phyloP scores from a whole-genome alignment of 1,140 invertebrate species.

The Euschistus heros region DNA sequence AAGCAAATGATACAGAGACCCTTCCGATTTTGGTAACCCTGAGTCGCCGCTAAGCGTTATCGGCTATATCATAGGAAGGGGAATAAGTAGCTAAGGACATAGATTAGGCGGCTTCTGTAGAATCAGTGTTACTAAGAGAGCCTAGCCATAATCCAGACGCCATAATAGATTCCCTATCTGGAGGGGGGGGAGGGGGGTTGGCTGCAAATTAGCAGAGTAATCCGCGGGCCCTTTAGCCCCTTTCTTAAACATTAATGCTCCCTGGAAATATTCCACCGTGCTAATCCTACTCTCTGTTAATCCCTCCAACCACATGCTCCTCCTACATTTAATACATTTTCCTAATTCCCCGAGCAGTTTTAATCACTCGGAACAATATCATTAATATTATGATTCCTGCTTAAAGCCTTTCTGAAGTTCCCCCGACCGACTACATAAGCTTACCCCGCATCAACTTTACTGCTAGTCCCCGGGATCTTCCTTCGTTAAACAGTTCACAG shows the following conservation, averaged over 20 bases:
- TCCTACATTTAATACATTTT: conserved; percentile 3
- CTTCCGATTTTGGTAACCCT: no score
- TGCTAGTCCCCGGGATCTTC: not conserved
- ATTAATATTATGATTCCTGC: conserved; percentile 5
- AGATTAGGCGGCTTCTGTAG: not conserved
- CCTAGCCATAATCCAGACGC: not conserved
- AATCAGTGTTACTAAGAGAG: no score
- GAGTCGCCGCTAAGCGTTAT: no score
- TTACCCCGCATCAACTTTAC: not conserved
- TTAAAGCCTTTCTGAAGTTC: conserved; percentile 6
- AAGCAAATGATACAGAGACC: no score
- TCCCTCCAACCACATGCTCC: not conserved
- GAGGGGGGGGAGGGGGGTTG: not conserved
- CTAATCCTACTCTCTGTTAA: conserved; percentile 2
- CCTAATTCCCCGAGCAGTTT: conserved; percentile 6
- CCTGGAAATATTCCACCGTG: conserved; percentile 4
- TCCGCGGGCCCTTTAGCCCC: not conserved
- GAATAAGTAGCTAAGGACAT: not conserved
- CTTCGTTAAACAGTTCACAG: no score
- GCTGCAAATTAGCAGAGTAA: conserved; percentile 6
- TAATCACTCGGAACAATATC: conserved; percentile 9
- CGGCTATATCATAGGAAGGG: not conserved
- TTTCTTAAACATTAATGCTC: conserved; percentile 8
- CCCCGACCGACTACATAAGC: not conserved
- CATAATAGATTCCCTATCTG: conserved; percentile 2